Evolutionary conservation across 2,888 invertebrate species (phyloP).

Genomic region (Platerodrilus igneus): DNA sequence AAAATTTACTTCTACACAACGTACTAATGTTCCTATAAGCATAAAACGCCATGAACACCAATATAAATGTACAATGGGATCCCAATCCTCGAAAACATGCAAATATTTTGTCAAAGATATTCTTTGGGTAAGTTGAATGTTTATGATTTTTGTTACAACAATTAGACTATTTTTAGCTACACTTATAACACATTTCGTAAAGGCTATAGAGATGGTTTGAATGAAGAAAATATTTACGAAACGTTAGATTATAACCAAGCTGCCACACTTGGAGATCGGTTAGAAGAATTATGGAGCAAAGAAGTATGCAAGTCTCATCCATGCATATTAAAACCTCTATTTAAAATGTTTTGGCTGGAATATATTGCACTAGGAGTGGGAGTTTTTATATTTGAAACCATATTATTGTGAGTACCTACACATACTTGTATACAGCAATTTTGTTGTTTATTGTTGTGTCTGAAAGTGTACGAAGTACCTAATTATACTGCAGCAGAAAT

Average conservation of each 20-base stretch:
- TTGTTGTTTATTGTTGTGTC: too few species aligned
- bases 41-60: too few species aligned
- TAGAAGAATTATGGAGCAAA: conserved; percentile 41
- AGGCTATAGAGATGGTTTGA: conserved; percentile 61
- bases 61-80: too few species aligned
- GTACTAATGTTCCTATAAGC: too few species aligned
- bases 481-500: too few species aligned
- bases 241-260: conserved; percentile 53
- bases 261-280: conserved; percentile 47
- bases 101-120: conserved; percentile 58
- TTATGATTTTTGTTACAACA: too few species aligned
- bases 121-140: conserved; percentile 61
- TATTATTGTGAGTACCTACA: conserved; percentile 25
- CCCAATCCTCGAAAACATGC: conserved; percentile 60
- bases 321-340: conserved; percentile 13
- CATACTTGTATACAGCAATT: not conserved
- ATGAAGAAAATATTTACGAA: conserved; percentile 57
- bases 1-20: too few species aligned
- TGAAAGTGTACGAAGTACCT: too few species aligned
- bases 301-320: conserved; percentile 16
- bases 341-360: conserved; percentile 21
- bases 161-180: too few species aligned
- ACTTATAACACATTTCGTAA: conserved; percentile 49
- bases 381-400: conserved; percentile 17
- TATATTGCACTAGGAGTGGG: conserved; percentile 17